A percentile compares a stretch with the other conserved stretches of the same genome.
Conservation (phyloP, 1,140 invertebrate species). For the Aphelenchoides besseyi region DNA sequence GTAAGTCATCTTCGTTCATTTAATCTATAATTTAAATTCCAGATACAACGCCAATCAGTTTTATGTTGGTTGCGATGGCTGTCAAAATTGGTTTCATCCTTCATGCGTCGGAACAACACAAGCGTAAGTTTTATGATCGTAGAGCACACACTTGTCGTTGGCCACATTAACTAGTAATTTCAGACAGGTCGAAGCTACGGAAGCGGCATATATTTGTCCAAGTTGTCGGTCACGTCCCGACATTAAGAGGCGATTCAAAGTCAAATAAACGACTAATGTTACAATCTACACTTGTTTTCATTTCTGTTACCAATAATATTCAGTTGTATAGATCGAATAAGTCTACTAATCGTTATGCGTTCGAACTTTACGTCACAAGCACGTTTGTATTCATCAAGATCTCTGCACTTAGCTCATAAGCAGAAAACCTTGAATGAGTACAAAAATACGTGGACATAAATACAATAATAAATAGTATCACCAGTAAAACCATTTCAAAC, state of each 20-base stretch:
- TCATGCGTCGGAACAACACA: constrained; percentile 91
- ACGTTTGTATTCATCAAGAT: too few species aligned
- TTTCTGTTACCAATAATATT: too few species aligned
- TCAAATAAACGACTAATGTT: not conserved
- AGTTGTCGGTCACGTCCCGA: constrained; percentile 83
- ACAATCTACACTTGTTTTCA: too few species aligned
- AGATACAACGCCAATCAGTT: constrained; percentile 54
- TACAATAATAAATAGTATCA: too few species aligned
- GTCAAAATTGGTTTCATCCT: constrained; percentile 98
- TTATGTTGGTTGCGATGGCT: constrained; percentile 89
- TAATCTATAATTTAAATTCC: not conserved
- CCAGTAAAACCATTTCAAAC: too few species aligned
- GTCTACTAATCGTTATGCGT: too few species aligned
- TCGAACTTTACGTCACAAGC: too few species aligned
- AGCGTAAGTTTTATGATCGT: constrained; percentile 63
- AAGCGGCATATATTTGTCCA: constrained; percentile 90
- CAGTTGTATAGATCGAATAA: too few species aligned
- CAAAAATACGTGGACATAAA: too few species aligned
- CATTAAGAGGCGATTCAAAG: not conserved
- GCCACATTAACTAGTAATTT: not conserved
- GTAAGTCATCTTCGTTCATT: constrained; percentile 71
- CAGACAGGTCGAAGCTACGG: constrained; percentile 70
- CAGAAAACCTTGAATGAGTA: too few species aligned
- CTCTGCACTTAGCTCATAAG: too few species aligned
- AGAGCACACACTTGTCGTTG: not conserved